These are phyloP conservation scores for Philonicus albiceps DNA, from an alignment of 2,888 invertebrate species.

Conservation along the genomic window DNA sequence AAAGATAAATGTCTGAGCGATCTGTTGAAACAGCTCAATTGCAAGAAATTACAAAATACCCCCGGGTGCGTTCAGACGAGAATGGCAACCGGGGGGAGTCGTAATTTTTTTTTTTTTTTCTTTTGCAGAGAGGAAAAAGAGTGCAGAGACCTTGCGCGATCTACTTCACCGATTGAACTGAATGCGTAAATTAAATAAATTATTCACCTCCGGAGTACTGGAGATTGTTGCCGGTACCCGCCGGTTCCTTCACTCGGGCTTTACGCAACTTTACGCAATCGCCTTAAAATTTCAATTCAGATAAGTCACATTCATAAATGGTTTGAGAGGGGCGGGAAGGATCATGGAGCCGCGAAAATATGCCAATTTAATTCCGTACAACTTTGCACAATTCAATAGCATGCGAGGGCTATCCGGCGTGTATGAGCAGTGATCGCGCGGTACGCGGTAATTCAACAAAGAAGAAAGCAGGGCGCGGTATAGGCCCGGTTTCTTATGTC, in stretches of 20 bases:
- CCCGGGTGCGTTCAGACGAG: not conserved
- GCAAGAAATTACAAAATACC: slow-evolving; percentile 10
- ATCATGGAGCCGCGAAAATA: slow-evolving; percentile 11
- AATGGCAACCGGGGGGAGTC: not conserved
- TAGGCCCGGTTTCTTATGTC: not conserved
- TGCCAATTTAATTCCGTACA: slow-evolving; percentile 20
- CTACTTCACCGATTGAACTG: not conserved
- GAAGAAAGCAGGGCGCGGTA: slow-evolving; percentile 30
- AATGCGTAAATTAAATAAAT: slow-evolving; percentile 29
- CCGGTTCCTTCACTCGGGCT: not conserved
- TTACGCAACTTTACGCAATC: slow-evolving; percentile 42
- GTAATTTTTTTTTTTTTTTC: no score
- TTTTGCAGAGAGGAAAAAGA: not conserved
- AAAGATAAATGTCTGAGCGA: not conserved
- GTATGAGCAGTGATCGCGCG: not conserved
- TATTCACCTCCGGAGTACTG: slow-evolving; percentile 7
- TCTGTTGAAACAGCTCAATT: slow-evolving; percentile 20
- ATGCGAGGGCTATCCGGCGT: not conserved
- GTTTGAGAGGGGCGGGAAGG: not conserved
- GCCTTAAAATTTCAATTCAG: slow-evolving; percentile 36
- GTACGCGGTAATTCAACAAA: slow-evolving; percentile 14
- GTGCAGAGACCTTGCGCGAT: slow-evolving; percentile 29
- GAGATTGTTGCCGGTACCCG: not conserved
- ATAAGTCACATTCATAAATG: slow-evolving; percentile 30
- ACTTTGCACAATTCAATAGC: slow-evolving; percentile 6